phyloP scores from a whole-genome alignment of 2,888 invertebrate species.

The Dyspetes luteomarginatus region DNA sequence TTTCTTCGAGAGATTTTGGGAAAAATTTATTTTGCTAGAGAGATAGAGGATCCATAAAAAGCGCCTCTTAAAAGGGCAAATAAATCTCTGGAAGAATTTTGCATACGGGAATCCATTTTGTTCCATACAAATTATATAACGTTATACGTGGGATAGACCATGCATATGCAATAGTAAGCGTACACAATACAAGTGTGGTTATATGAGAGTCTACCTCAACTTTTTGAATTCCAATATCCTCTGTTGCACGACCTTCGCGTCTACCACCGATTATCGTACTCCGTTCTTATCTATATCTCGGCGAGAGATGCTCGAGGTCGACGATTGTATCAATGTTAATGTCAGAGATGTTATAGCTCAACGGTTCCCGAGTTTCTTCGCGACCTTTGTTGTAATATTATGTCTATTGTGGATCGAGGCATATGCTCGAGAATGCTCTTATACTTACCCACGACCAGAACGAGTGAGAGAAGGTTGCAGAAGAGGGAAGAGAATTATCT shows the following conservation, averaged over 20 bases:
- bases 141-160: not conserved
- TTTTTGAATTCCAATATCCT: constrained; percentile 39
- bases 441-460: not conserved
- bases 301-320: constrained; percentile 48
- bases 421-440: not conserved
- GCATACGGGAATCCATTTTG: not conserved
- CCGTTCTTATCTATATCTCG: constrained; percentile 48
- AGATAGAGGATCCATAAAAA: too few relatives aligned
- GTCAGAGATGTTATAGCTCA: constrained; percentile 46
- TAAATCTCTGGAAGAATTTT: too few relatives aligned
- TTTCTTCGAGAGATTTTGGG: too few relatives aligned
- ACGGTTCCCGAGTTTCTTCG: constrained; percentile 25
- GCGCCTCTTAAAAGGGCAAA: too few relatives aligned
- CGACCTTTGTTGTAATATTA: constrained; percentile 35
- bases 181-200: not conserved
- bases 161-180: not conserved
- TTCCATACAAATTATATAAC: not conserved
- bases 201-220: not conserved
- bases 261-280: constrained; percentile 41
- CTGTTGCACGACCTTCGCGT: constrained; percentile 21
- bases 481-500: not conserved
- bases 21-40: too few relatives aligned
- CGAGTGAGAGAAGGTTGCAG: not conserved
- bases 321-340: constrained; percentile 61
- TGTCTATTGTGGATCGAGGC: not conserved